These are phyloP conservation scores for Mnemiopsis leidyi DNA, from an alignment of 37 sponge, comb jelly and placozoan species.

Conservation along the genomic window DNA sequence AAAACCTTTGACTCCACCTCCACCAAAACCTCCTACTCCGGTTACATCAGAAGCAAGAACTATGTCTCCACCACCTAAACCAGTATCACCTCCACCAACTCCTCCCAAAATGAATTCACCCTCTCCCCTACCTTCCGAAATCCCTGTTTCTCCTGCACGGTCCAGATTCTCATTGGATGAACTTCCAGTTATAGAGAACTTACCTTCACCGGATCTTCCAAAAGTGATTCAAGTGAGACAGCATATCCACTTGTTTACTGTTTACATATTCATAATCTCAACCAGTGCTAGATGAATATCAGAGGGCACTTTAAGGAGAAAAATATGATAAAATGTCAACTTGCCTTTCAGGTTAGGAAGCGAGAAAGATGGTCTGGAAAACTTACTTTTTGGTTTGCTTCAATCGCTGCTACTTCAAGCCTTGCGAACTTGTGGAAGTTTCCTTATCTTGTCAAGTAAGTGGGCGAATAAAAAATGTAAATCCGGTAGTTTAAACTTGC, in stretches of 20 bases:
- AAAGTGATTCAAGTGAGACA: not conserved
- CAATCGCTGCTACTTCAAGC: not conserved
- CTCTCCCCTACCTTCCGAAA: not conserved
- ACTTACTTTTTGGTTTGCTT: slow-evolving; percentile 4
- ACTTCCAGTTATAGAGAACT: not conserved
- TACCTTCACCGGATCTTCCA: not conserved
- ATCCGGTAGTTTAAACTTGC: too few species aligned
- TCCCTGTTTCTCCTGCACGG: not conserved
- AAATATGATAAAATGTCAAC: too few species aligned
- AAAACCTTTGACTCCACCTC: not conserved
- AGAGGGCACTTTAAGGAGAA: too few species aligned
- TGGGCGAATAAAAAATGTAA: not conserved
- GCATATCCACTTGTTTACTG: too few species aligned
- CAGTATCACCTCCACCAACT: not conserved
- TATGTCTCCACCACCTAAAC: not conserved
- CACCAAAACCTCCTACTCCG: not conserved
- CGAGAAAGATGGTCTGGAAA: not conserved
- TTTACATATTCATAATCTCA: too few species aligned
- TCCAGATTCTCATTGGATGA: not conserved
- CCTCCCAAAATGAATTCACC: not conserved
- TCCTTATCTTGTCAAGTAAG: slow-evolving; percentile 18
- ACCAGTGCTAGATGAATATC: too few species aligned
- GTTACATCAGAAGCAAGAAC: too few species aligned
- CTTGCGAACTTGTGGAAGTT: not conserved
- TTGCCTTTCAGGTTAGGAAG: not conserved